Percentiles rank a stretch among this genome's conserved stretches.
These are phyloP conservation scores for Leptinotarsa tumamoca DNA, from an alignment of 2,888 invertebrate species.

Conservation along the genomic window DNA sequence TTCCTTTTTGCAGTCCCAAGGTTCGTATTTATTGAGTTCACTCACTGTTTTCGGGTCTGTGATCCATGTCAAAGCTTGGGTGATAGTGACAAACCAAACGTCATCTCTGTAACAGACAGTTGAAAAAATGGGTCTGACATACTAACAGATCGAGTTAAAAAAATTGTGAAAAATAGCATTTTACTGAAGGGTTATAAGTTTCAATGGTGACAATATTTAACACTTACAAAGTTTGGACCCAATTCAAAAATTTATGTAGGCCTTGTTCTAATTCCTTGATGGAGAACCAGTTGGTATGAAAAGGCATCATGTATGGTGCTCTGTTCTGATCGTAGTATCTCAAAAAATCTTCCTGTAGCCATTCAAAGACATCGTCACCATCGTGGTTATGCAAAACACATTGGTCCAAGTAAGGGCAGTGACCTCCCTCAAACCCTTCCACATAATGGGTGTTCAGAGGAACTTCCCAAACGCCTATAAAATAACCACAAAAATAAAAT, in stretches of 20 bases:
- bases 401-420: constrained; percentile 92
- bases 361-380: constrained; percentile 79
- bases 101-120: constrained; percentile 74
- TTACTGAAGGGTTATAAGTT: background rate
- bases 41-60: constrained; percentile 84
- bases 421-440: constrained; percentile 89
- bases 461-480: constrained; percentile 87
- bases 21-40: constrained; percentile 78
- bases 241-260: constrained; percentile 86
- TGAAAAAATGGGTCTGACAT: no score
- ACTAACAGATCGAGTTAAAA: no score
- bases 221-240: constrained; percentile 79
- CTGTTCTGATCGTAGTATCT: constrained; percentile 88
- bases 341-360: constrained; percentile 89
- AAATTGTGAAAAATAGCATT: background rate
- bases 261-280: constrained; percentile 86
- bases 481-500: background rate
- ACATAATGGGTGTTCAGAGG: constrained; percentile 91
- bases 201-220: no score
- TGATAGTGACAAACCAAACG: constrained; percentile 88
- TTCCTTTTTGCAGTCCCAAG: constrained; percentile 85
- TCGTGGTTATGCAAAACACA: constrained; percentile 92
- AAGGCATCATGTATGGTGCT: constrained; percentile 94
- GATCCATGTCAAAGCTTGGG: constrained; percentile 91
- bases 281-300: constrained; percentile 98